Evolutionary conservation across 2,797 vertebrate genomes (phyloP), one percentile per base, ranked within the genome.

Genomic region (Graptemys geographica): DNA sequence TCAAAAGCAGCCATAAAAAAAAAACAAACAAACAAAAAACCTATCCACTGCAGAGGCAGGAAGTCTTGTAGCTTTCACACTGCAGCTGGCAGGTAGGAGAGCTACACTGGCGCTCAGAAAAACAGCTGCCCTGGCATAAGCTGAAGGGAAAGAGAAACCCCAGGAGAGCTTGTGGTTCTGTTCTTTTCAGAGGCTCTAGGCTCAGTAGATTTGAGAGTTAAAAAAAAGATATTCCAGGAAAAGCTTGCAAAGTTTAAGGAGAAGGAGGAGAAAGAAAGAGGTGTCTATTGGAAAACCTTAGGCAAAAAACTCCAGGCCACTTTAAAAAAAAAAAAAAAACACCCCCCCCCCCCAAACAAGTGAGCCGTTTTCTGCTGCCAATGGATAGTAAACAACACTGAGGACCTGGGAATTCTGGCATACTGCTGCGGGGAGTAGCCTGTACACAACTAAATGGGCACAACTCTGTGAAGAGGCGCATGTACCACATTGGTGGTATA

Each of bases 61-160:
- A 84, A 95, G 88, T 81, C 85, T 74, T 91, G 85, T 72, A 90
- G 94, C 92, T 90, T 87, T 92, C 92, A 72, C 92, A 83, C 93
- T 91, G 93, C 94, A 96, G 83, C 81, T 74, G 80, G 96, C 95
- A 96, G 92, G 94, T 94, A 90, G 83, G 87, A 92, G 93, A 95
- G 92, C 94, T 90, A 92, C 89, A 53, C 93, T 95, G 91, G 94
- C 88, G 91, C 93, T 93, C 53, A 55, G 94, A 89, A 87, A 93
- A 96, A 92, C 91, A 97, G 95, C 97, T 97, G 97, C 94, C 96
- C 95, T 94, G 94, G 94, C 94, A 96, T 93, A 96, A 97, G 95
- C 96, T 94, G 95, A 96, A 96, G 47, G 86, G 94, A 92, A 92
- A 96, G 87, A 91, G 96, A 96, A 47, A 78, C 27, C 44, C 74